Evolutionary conservation across 2,888 invertebrate genomes (phyloP).

Genomic region (Elysia crispata): DNA sequence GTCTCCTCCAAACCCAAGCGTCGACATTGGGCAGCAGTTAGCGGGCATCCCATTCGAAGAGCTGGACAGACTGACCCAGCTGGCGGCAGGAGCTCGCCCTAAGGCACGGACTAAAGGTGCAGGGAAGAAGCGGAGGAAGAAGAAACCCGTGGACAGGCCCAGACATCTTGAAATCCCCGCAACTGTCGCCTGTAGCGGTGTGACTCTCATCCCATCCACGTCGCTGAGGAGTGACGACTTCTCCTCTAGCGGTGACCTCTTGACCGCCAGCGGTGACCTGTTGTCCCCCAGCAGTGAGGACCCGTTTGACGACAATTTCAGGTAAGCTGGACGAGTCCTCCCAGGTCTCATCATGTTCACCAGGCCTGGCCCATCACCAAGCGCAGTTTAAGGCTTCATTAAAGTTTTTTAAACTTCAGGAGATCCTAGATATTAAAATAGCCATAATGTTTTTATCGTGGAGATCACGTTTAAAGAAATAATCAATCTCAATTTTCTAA

Average conservation of each 20-base stretch:
- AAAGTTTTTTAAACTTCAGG: neutral
- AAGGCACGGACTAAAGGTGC: neutral
- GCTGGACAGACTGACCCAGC: constrained; percentile 1
- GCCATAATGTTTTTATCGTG: no score
- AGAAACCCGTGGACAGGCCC: neutral
- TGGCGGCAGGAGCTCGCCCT: constrained; percentile 15
- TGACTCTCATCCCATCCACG: neutral
- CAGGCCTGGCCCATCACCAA: no score
- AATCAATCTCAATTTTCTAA: no score
- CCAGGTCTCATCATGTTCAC: no score
- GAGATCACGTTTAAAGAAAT: no score
- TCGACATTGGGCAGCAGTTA: neutral
- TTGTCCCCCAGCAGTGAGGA: constrained; percentile 44
- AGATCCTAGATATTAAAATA: no score
- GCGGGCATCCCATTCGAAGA: constrained; percentile 26
- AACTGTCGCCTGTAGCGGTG: neutral
- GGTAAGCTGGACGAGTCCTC: constrained; percentile 2
- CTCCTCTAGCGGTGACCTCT: constrained; percentile 26
- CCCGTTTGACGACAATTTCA: constrained; percentile 44
- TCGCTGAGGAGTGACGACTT: neutral
- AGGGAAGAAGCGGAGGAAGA: no score
- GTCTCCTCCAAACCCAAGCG: neutral
- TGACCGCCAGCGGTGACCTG: constrained; percentile 39
- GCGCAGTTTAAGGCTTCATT: no score
- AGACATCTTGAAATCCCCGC: neutral